A percentile compares a stretch with the other conserved stretches of the same genome.
Conservation (phyloP, 2,113 vertebrate genomes). For the Coracopsis vasa region DNA sequence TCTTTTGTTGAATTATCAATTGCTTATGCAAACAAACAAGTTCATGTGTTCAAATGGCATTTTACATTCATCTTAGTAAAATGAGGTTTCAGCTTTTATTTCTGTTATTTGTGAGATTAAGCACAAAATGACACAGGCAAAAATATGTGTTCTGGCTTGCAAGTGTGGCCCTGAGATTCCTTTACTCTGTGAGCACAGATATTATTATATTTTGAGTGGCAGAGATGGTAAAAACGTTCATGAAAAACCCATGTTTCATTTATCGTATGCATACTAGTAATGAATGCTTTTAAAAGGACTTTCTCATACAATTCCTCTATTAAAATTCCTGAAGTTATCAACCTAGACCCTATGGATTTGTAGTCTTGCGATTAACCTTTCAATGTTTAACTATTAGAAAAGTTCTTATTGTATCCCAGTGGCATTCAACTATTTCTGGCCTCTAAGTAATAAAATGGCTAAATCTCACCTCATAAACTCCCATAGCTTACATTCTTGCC, state of each 20-base stretch:
- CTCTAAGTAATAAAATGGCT: conserved; percentile 11
- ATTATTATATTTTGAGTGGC: not conserved
- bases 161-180: not conserved
- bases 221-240: not conserved
- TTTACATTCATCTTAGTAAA: not conserved
- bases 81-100: not conserved
- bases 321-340: conserved; percentile 51
- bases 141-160: not conserved
- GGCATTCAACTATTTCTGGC: not conserved
- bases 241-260: not conserved
- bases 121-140: not conserved
- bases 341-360: not conserved
- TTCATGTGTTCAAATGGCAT: not conserved
- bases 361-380: conserved; percentile 11
- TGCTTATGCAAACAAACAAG: not conserved
- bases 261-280: not conserved
- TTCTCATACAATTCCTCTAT: not conserved
- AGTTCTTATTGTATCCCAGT: not conserved
- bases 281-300: not conserved
- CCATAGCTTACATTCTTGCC: conserved; percentile 8
- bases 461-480: conserved; percentile 41
- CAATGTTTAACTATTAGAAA: not conserved
- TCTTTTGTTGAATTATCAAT: not conserved
- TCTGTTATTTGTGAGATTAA: not conserved
- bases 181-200: not conserved